Conservation (phyloP, 2,113 vertebrate genomes). For the Corynorhinus townsendii region DNA sequence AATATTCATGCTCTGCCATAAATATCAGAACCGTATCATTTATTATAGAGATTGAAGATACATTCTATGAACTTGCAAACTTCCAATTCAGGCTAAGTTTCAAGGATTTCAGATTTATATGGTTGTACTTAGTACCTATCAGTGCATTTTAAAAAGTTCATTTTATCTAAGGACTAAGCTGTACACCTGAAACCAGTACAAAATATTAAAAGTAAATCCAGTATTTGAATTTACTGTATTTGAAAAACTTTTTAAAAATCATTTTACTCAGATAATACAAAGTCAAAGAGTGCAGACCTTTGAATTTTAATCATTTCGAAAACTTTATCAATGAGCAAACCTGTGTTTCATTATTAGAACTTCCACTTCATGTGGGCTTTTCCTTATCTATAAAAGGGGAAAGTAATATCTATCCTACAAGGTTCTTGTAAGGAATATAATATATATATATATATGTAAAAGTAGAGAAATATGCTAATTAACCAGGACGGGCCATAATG, state of each 20-base stretch:
- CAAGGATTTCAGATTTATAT: neutral
- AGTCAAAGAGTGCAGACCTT: neutral
- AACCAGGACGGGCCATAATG: no score
- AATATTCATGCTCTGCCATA: neutral
- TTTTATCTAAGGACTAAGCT: neutral
- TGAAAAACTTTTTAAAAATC: neutral
- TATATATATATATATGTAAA: neutral
- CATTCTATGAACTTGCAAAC: neutral
- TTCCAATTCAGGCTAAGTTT: neutral
- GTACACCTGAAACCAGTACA: neutral
- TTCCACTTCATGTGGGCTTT: neutral
- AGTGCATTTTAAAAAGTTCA: neutral
- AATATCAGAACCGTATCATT: neutral
- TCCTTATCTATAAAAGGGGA: neutral
- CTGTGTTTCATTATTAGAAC: neutral
- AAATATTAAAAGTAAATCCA: neutral
- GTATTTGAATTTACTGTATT: no score
- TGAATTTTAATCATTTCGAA: neutral
- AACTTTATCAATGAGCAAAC: constrained; percentile 23
- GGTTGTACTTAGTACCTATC: neutral
- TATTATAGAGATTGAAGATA: neutral
- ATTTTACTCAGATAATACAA: neutral
- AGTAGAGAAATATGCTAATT: no score
- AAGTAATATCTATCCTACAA: neutral
- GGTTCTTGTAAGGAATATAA: neutral